Percentiles rank a stretch among this genome's conserved stretches.
Evolutionary conservation across 2,888 invertebrate genomes (phyloP).

Genomic region (Craniophora ligustri): DNA sequence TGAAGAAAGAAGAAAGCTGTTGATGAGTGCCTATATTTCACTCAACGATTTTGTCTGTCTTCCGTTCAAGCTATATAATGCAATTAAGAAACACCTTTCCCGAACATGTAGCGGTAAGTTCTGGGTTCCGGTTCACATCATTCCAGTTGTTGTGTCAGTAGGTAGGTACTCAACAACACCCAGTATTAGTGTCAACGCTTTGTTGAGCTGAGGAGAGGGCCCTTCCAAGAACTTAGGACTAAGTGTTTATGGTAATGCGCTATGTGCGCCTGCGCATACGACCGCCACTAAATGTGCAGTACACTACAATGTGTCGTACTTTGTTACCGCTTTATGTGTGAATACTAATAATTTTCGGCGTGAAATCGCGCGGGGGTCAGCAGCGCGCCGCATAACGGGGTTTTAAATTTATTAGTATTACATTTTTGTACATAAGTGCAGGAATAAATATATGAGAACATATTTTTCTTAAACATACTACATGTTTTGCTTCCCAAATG

Average conservation of each 20-base stretch:
- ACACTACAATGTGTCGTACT: constrained; percentile 35
- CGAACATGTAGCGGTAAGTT: too few species aligned
- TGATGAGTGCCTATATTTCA: too few species aligned
- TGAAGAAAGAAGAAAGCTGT: too few species aligned
- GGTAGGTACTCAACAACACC: too few species aligned
- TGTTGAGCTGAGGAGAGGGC: constrained; percentile 2
- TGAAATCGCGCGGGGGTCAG: constrained; percentile 8
- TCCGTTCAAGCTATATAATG: too few species aligned
- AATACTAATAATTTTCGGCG: constrained; percentile 25
- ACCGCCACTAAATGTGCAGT: constrained; percentile 36
- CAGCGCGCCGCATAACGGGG: neutral
- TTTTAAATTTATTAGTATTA: neutral
- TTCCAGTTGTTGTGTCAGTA: too few species aligned
- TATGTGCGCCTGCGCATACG: constrained; percentile 52
- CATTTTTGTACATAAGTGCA: neutral
- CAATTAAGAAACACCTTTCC: too few species aligned
- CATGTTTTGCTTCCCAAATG: too few species aligned
- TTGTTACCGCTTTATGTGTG: constrained; percentile 28
- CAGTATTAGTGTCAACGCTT: constrained; percentile 1
- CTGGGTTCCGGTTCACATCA: too few species aligned
- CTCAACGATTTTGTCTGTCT: too few species aligned
- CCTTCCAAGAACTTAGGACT: constrained; percentile 38
- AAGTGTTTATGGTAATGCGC: constrained; percentile 53
- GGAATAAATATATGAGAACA: too few species aligned
- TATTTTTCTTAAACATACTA: too few species aligned